Percentiles rank a stretch among this genome's conserved stretches.
Conservation (phyloP, 2,888 invertebrate species). For the Gari tellinella region DNA sequence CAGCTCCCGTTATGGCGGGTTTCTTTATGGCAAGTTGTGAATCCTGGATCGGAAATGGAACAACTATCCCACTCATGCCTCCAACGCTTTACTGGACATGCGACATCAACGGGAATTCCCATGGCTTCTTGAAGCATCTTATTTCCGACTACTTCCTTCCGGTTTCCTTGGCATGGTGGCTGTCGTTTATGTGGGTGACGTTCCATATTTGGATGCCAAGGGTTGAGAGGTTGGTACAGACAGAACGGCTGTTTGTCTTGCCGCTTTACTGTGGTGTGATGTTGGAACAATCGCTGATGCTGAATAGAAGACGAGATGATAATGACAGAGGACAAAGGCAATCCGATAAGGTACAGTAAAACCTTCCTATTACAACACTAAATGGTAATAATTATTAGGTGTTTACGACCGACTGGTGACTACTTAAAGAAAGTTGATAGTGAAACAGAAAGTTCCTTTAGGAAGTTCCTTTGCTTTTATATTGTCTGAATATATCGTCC, state of each 20-base stretch:
- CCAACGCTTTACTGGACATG: conserved; percentile 96
- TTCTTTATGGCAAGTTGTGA: conserved; percentile 95
- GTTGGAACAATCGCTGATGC: conserved; percentile 97
- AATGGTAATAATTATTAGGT: too few relatives aligned
- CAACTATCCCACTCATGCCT: conserved; percentile 49
- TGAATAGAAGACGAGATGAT: conserved; percentile 95
- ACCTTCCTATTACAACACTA: too few relatives aligned
- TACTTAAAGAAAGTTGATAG: too few relatives aligned
- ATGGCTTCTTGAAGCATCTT: conserved; percentile 63
- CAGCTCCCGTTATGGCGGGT: conserved; percentile 95
- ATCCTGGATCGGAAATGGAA: conserved; percentile 90
- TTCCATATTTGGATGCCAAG: conserved; percentile 77
- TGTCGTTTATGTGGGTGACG: conserved; percentile 78
- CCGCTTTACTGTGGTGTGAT: conserved; percentile 97
- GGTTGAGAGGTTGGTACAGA: conserved; percentile 77
- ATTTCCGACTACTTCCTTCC: conserved; percentile 71
- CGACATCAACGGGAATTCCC: conserved; percentile 88
- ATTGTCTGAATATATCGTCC: not conserved
- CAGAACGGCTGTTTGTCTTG: conserved; percentile 90
- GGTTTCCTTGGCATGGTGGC: conserved; percentile 75
- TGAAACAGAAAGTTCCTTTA: too few relatives aligned
- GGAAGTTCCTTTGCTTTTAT: not conserved
- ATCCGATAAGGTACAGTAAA: conserved; percentile 58
- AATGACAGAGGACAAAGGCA: conserved; percentile 85
- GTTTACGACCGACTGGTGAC: too few relatives aligned